Evolutionary conservation across 2,113 vertebrate genomes (phyloP).

Genomic region (Callipepla squamata): DNA sequence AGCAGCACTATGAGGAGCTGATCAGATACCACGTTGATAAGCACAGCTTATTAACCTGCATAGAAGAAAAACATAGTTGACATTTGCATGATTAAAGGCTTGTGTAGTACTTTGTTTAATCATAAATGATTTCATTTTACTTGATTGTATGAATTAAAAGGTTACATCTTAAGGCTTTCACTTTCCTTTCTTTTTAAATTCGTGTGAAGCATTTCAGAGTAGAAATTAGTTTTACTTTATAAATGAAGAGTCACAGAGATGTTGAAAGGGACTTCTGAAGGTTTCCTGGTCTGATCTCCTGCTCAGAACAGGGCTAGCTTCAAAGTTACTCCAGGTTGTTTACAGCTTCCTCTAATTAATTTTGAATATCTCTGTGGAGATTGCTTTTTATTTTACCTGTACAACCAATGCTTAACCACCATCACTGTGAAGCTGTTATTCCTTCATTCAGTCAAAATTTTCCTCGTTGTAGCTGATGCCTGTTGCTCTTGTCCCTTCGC

Average conservation of each 20-base stretch:
- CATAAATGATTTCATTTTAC: constrained; percentile 25
- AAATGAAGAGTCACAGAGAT: neutral
- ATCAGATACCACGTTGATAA: constrained; percentile 51
- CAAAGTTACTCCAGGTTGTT: neutral
- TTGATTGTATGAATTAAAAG: neutral
- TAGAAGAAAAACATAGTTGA: constrained; percentile 6
- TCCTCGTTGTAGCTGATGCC: neutral
- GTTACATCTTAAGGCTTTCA: neutral
- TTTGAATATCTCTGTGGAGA: neutral
- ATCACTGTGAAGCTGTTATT: neutral
- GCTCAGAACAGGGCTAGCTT: neutral
- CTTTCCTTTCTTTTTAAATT: neutral
- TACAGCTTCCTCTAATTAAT: neutral
- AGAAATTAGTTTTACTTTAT: neutral
- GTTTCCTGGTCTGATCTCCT: neutral
- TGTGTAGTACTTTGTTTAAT: neutral
- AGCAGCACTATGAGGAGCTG: constrained; percentile 15
- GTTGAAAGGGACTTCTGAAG: neutral
- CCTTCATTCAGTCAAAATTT: neutral
- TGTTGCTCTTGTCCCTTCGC: neutral
- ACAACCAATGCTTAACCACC: neutral
- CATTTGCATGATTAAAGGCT: constrained; percentile 59
- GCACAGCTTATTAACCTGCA: constrained; percentile 1
- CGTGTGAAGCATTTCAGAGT: neutral
- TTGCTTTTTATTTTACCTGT: neutral